phyloP scores from a whole-genome alignment of 2,888 invertebrate genomes.

The Prostheceraeus crozeri region DNA sequence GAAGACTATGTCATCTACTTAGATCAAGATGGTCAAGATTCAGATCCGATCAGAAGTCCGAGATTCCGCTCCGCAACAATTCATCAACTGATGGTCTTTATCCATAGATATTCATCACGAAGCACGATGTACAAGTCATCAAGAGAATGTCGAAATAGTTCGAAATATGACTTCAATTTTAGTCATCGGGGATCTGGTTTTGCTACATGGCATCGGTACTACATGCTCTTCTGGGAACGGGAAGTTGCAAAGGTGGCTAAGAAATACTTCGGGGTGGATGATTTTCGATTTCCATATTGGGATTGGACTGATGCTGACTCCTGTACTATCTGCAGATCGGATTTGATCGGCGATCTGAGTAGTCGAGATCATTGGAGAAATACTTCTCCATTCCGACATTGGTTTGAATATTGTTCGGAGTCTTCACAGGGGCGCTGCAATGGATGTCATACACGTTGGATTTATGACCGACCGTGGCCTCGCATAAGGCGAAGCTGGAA shows the following conservation, averaged over 20 bases:
- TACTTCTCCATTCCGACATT: no score
- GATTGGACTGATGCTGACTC: slow-evolving; percentile 35
- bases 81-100: slow-evolving; percentile 26
- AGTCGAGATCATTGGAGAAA: no score
- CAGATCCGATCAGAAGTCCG: slow-evolving; percentile 25
- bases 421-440: no score
- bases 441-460: no score
- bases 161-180: slow-evolving; percentile 5
- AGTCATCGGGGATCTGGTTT: slow-evolving; percentile 23
- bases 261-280: neutral
- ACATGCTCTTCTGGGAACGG: slow-evolving; percentile 32
- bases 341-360: no score
- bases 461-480: no score
- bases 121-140: slow-evolving; percentile 20
- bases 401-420: no score
- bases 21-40: neutral
- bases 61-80: neutral
- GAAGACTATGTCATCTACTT: slow-evolving; percentile 12
- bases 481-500: no score
- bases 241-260: slow-evolving; percentile 34
- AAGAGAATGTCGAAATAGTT: neutral
- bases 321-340: slow-evolving; percentile 34
- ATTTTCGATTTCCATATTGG: slow-evolving; percentile 37
- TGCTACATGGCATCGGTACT: slow-evolving; percentile 34
- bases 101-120: slow-evolving; percentile 32